Evolutionary conservation across 2,888 invertebrate genomes (phyloP).

Genomic region (Strigamia maritima): DNA sequence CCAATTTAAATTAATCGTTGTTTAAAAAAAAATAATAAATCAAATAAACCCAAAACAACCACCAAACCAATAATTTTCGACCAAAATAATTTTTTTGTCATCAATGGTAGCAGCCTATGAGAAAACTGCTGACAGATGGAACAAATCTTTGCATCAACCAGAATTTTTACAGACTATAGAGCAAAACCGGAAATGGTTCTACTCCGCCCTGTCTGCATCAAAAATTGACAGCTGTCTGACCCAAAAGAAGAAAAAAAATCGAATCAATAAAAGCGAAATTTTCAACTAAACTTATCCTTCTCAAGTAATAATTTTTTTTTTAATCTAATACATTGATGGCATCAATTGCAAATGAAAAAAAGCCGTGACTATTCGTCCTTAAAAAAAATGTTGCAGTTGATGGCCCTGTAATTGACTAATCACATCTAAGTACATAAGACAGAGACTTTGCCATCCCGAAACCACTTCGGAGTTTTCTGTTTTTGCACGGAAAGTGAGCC

Average conservation of each 20-base stretch:
- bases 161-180: not conserved
- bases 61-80: not conserved
- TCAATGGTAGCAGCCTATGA: not conserved
- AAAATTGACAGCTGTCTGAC: slow-evolving; percentile 26
- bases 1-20: not conserved
- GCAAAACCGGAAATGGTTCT: slow-evolving; percentile 22
- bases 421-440: slow-evolving; percentile 26
- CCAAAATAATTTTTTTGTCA: not conserved
- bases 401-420: not conserved
- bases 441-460: slow-evolving; percentile 13
- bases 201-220: slow-evolving; percentile 22
- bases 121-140: slow-evolving; percentile 13
- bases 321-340: no score
- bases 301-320: not conserved
- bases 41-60: not conserved
- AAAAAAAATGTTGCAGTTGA: not conserved
- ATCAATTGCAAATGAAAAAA: not conserved
- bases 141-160: slow-evolving; percentile 25
- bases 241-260: not conserved
- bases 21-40: not conserved
- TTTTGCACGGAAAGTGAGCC: slow-evolving; percentile 2
- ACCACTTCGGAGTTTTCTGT: not conserved
- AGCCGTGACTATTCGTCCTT: slow-evolving; percentile 2
- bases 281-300: not conserved
- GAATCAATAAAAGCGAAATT: not conserved